Conservation (phyloP, 2,888 invertebrate genomes). For the Yponomeuta evonymella region DNA sequence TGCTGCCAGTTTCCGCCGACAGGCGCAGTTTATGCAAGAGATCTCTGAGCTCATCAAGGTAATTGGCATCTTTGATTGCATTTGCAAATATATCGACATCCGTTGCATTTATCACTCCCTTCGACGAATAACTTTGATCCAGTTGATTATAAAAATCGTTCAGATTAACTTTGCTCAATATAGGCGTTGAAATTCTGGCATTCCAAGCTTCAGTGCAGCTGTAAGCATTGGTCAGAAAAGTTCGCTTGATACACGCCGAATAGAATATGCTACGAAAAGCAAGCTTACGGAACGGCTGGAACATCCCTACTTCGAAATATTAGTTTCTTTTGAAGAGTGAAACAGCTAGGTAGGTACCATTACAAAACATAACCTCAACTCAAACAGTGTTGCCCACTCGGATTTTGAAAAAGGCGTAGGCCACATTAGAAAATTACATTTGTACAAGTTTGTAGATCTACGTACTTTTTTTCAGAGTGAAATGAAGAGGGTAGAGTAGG, state of each 20-base stretch:
- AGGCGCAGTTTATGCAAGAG: slow-evolving; percentile 82
- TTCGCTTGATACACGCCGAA: slow-evolving; percentile 42
- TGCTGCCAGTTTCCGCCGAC: slow-evolving; percentile 81
- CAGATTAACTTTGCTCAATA: slow-evolving; percentile 78
- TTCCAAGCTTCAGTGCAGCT: slow-evolving; percentile 84
- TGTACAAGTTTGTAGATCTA: no score
- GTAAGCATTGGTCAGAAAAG: slow-evolving; percentile 83
- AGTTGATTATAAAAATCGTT: slow-evolving; percentile 83
- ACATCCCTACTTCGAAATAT: slow-evolving; percentile 7
- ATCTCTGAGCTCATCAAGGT: slow-evolving; percentile 84
- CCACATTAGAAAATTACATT: no score
- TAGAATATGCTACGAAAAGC: slow-evolving; percentile 27
- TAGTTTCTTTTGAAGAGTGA: not conserved
- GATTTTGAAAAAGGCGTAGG: no score
- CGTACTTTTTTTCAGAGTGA: no score
- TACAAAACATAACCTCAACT: no score
- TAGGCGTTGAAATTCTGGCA: slow-evolving; percentile 75
- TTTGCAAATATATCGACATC: slow-evolving; percentile 91
- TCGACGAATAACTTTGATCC: slow-evolving; percentile 79
- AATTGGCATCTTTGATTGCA: slow-evolving; percentile 69
- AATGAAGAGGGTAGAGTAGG: no score
- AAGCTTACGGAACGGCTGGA: slow-evolving; percentile 31
- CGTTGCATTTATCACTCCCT: slow-evolving; percentile 81
- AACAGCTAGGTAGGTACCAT: not conserved
- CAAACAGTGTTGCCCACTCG: no score